These are phyloP conservation scores for Archocentrus centrarchus DNA, from an alignment of 2,113 vertebrate species.

Conservation along the genomic window DNA sequence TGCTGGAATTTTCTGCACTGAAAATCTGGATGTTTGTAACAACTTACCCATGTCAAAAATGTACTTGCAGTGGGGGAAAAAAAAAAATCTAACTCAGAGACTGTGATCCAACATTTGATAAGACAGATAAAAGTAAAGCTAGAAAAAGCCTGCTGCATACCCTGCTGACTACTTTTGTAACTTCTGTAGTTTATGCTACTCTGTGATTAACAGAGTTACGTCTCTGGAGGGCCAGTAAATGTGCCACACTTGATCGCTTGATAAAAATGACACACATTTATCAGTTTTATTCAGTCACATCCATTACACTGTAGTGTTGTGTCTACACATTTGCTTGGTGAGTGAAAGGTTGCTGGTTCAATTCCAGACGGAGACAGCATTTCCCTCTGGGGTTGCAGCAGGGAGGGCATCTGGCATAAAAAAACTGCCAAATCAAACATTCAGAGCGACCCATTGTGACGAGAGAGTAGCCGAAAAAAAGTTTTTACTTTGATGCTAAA, in stretches of 20 bases:
- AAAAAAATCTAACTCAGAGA: slow-evolving; percentile 26
- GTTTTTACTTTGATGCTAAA: not conserved
- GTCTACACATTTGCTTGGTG: not conserved
- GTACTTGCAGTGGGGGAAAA: not conserved
- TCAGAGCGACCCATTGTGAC: not conserved
- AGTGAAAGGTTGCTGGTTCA: not conserved
- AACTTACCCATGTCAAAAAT: slow-evolving; percentile 45
- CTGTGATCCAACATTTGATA: slow-evolving; percentile 31
- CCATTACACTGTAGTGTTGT: not conserved
- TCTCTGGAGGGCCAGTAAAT: not conserved
- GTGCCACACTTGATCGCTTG: not conserved
- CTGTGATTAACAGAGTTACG: not conserved
- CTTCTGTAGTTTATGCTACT: not conserved
- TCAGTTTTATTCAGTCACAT: slow-evolving; percentile 1
- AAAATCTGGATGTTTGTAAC: slow-evolving; percentile 39
- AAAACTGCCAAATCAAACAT: not conserved
- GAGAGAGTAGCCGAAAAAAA: not conserved
- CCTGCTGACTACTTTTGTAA: not conserved
- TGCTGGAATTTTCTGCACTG: slow-evolving; percentile 12
- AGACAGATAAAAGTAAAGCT: slow-evolving; percentile 1
- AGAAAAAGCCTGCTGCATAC: slow-evolving; percentile 2
- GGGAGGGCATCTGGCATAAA: not conserved
- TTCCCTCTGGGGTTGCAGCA: not conserved
- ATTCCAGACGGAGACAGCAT: not conserved
- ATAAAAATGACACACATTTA: not conserved